Percentiles rank a stretch among this genome's conserved stretches.
Conservation (phyloP, 2,797 vertebrate genomes). For the Philypnodon macrostomus region DNA sequence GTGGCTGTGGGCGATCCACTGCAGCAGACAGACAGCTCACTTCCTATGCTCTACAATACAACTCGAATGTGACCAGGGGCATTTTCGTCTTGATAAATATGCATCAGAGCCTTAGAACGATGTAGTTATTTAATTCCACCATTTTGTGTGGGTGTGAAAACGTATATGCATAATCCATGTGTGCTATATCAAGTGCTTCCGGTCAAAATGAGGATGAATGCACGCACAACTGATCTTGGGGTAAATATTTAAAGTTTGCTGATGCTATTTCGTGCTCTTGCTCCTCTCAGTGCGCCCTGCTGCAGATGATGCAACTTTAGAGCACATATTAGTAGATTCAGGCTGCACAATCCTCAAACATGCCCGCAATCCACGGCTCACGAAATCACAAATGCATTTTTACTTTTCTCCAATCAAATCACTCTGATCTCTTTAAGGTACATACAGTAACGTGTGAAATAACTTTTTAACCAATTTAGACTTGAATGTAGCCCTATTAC, state of each 20-base stretch:
- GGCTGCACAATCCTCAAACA: slow-evolving; percentile 22
- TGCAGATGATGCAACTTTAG: slow-evolving; percentile 45
- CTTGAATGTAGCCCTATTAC: no score
- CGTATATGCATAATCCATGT: slow-evolving; percentile 75
- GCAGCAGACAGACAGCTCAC: slow-evolving; percentile 58
- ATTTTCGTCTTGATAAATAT: slow-evolving; percentile 71
- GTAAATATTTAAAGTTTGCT: slow-evolving; percentile 28
- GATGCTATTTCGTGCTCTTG: slow-evolving; percentile 22
- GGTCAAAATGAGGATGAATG: slow-evolving; percentile 74
- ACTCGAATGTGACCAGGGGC: slow-evolving; percentile 61
- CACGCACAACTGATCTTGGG: slow-evolving; percentile 36
- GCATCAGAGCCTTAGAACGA: slow-evolving; percentile 68
- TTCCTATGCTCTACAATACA: slow-evolving; percentile 58
- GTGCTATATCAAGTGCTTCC: slow-evolving; percentile 70
- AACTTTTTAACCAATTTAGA: no score
- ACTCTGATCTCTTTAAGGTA: no score
- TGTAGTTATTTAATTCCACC: slow-evolving; percentile 75
- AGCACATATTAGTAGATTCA: slow-evolving; percentile 34
- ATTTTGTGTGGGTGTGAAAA: slow-evolving; percentile 78
- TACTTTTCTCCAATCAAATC: neutral
- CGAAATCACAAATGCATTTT: slow-evolving; percentile 20
- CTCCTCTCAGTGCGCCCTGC: slow-evolving; percentile 8
- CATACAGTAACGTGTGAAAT: no score
- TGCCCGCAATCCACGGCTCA: slow-evolving; percentile 4
- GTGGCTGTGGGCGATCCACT: slow-evolving; percentile 50